Base-by-base conservation (phyloP, 2,113 vertebrate genomes). In the Notothenia rossii region DNA sequence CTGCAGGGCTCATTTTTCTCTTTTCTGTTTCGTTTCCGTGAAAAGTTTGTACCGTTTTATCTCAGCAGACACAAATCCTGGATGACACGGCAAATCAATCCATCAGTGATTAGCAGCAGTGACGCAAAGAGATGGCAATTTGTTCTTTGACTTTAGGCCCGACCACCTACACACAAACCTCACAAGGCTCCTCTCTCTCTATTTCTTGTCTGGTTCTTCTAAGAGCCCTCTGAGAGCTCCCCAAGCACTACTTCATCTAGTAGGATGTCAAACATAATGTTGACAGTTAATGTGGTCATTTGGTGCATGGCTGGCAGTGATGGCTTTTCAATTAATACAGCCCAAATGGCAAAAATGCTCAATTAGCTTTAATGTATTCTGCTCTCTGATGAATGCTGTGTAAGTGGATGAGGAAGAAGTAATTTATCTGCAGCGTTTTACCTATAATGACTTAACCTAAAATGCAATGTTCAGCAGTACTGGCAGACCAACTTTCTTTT, bases 291-390 rank as follows among this genome's bases (percentile, higher is more conserved):
- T 92, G 83, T 90, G 91, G 87, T 92, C 90, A 88, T 91, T 92
- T 90, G 88, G 88, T 88, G 87, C 85, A 85, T 90, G 85, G 86
- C 86, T 90, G 84, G 49, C 75, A 89, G 77, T 90, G 92, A 93
- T 91, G 89, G 83, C 89, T 91, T 92, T 91, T 89, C 90, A 93
- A 90, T 93, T 93, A 92, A 91, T 91, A 86, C 82, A 86, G 82
- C 78, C 86, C 82, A 90, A 92, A 93, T 91, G 86, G 84, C 88
- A 91, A 92, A 93, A 82, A 90, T 72, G 86, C 88, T 90, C 90
- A 92, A 92, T 92, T 89, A 92, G 81, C 82, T 91, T 92, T 92
- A 91, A 93, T 92, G 88, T 82, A 84, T 81, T 91, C 82, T 63
- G 56, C 76, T 71, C 79, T 61, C 85, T 82, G 80, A 91, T 88